Evolutionary conservation across 2,797 vertebrate species (phyloP).

Genomic region (Peromyscus aztecus): DNA sequence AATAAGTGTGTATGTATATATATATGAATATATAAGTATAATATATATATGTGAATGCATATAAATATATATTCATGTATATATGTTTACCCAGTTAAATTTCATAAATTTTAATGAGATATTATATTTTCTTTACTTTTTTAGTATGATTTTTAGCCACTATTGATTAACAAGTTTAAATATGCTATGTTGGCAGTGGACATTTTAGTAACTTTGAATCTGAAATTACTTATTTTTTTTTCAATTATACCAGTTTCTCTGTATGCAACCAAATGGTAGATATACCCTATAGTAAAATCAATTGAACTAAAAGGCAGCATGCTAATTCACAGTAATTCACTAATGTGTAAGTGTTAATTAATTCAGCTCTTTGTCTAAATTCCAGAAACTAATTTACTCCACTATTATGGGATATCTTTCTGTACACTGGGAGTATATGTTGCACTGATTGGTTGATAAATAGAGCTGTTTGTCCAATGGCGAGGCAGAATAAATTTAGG

Average conservation of each 20-base stretch:
- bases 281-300: conserved; percentile 70
- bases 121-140: not conserved
- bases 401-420: not conserved
- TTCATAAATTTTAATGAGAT: not conserved
- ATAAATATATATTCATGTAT: not conserved
- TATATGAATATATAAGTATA: no score
- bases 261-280: conserved; percentile 58
- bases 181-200: not conserved
- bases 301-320: conserved; percentile 73
- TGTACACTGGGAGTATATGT: no score
- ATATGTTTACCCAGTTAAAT: not conserved
- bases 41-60: no score
- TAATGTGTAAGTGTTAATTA: conserved; percentile 81
- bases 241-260: conserved; percentile 32
- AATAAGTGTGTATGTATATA: no score
- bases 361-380: conserved; percentile 77
- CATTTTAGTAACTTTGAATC: not conserved
- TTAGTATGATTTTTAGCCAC: not conserved
- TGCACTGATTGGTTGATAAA: no score
- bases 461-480: no score
- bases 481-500: no score
- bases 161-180: not conserved
- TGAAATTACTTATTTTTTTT: not conserved
- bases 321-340: conserved; percentile 77
- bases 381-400: conserved; percentile 79